Evolutionary conservation across 2,888 invertebrate species (phyloP).

Genomic region (Caenorhabditis zanzibari): DNA sequence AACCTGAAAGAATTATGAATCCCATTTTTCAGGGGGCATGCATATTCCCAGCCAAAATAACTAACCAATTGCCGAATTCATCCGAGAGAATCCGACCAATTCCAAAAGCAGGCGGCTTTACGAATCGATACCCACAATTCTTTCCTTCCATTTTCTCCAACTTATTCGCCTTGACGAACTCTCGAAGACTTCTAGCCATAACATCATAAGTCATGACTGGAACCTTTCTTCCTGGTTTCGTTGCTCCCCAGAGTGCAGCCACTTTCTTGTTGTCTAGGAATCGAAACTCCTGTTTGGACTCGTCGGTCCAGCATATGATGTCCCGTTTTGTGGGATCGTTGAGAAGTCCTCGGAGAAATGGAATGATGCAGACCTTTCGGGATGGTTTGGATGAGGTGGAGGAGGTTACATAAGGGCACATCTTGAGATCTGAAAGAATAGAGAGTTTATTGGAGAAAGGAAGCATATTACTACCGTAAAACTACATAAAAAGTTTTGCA

Average conservation of each 20-base stretch:
- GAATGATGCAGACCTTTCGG: background rate
- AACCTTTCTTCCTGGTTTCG: background rate
- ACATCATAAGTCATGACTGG: slow-evolving; percentile 18
- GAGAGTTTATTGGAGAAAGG: no score
- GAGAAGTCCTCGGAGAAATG: slow-evolving; percentile 12
- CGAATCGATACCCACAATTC: background rate
- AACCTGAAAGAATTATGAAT: no score
- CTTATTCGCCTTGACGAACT: slow-evolving; percentile 1
- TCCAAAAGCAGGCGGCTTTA: background rate
- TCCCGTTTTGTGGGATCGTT: background rate
- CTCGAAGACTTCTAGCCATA: slow-evolving; percentile 25
- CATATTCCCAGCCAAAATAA: no score
- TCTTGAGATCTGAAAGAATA: no score
- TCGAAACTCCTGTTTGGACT: background rate
- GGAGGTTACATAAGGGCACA: no score
- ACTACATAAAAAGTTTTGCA: no score
- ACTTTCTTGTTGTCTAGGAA: slow-evolving; percentile 12
- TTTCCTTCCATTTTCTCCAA: slow-evolving; percentile 17
- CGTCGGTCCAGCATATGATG: slow-evolving; percentile 17
- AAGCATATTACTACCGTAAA: no score
- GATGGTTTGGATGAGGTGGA: background rate
- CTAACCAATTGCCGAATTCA: no score
- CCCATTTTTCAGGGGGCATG: no score
- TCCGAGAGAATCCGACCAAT: no score
- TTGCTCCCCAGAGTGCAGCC: slow-evolving; percentile 21